A percentile compares a stretch with the other conserved stretches of the same genome.
Evolutionary conservation across 1,140 invertebrate species (phyloP).

Genomic region (Trichogramma pretiosum): DNA sequence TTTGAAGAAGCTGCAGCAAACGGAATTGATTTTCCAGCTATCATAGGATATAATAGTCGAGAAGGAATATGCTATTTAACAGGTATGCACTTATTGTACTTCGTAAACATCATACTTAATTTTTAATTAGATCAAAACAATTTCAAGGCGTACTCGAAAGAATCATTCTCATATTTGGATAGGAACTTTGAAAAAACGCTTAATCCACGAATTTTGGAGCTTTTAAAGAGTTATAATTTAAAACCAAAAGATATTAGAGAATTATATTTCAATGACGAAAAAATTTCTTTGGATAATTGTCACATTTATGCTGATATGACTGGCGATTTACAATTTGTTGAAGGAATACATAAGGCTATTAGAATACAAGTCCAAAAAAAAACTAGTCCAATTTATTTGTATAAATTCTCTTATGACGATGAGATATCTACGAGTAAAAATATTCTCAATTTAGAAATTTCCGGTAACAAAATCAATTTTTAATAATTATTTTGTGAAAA

Average conservation of each 20-base stretch:
- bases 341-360: slow-evolving; percentile 36
- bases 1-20: slow-evolving; percentile 31
- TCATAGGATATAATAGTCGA: slow-evolving; percentile 50
- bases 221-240: slow-evolving; percentile 15
- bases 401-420: slow-evolving; percentile 41
- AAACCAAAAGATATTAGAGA: slow-evolving; percentile 19
- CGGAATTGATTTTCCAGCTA: slow-evolving; percentile 49
- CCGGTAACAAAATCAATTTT: no score
- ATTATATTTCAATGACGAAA: slow-evolving; percentile 34
- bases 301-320: slow-evolving; percentile 37
- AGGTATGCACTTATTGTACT: slow-evolving; percentile 19
- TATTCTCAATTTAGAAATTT: not conserved
- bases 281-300: slow-evolving; percentile 23
- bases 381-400: slow-evolving; percentile 40
- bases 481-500: not conserved
- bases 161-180: slow-evolving; percentile 7
- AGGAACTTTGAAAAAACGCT: slow-evolving; percentile 16
- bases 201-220: slow-evolving; percentile 2
- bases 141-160: no score
- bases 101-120: not conserved
- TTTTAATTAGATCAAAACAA: no score
- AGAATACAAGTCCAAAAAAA: slow-evolving; percentile 33
- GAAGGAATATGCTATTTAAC: slow-evolving; percentile 47
- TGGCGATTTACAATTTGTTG: slow-evolving; percentile 40
- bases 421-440: slow-evolving; percentile 9